Base-by-base conservation (phyloP, 2,797 vertebrate genomes). In the Sitta carolinensis region DNA sequence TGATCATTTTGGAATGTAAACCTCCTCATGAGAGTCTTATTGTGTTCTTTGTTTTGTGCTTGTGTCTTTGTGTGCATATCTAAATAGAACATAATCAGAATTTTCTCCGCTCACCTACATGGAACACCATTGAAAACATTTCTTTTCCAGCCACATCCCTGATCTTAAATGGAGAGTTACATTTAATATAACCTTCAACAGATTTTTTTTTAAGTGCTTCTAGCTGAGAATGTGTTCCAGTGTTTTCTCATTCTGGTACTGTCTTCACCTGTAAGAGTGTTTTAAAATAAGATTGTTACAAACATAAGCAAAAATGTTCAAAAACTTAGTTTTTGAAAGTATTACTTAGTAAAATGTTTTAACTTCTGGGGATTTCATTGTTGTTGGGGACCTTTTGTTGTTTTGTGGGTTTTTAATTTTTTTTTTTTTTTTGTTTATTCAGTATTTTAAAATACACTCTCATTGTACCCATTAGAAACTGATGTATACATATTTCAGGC, bases 331-430 rank as follows among this genome's bases (percentile, higher is more conserved):
- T 61, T 47, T 10, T 9, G 62, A 80, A 61, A 10, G 29, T 30
- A 55, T 11, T 32, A 12, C 20, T 5, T 17, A 15, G 10, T 36
- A 62, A 40, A 13, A 36, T 43, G 61, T 43, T 36, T 25, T 30
- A 5, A 42, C 47, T 72, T 69, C 16, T 50, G 5, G 5, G 2
- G 4, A 3, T 2, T 27, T 43, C 50, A n/a, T 13, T n/a, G 3
- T 40, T 48, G 3, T 51, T 19, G 8, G 10, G 8, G 20, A 26
- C 11, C 2, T 12, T 64, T 30, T 3, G 1, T 26, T 26, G 7
- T 20, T 55, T 16, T 30, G 5, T 43, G 30, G 18, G 3, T 5
- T 17, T 4, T 18, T 16, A 11, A 23, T 8, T 32, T 7, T 7
- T 13, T 22, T 10, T 18, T 5, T 12, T 4, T 27, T 25, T 6